phyloP scores from a whole-genome alignment of 2,113 vertebrate species.

The Opisthocomus hoazin region DNA sequence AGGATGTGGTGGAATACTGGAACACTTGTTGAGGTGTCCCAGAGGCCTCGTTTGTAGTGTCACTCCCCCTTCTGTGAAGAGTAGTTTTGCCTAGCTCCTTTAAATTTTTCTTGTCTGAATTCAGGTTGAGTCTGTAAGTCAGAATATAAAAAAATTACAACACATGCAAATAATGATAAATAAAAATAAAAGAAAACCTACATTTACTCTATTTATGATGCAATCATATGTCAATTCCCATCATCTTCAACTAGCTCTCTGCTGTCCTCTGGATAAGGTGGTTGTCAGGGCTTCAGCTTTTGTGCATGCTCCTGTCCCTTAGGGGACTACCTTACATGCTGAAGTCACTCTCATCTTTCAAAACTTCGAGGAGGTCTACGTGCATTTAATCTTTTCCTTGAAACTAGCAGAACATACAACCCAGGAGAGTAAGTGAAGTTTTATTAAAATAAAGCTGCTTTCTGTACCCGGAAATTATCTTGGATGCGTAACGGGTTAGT shows the following conservation, averaged over 20 bases:
- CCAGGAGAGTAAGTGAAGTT: not conserved
- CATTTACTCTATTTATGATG: not conserved
- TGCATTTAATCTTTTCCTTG: not conserved
- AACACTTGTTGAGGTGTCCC: not conserved
- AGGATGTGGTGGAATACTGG: not conserved
- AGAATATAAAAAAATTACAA: not conserved
- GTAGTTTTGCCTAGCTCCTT: not conserved
- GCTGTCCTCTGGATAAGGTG: not conserved
- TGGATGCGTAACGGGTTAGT: not conserved
- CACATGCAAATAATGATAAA: not conserved
- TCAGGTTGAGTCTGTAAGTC: not conserved
- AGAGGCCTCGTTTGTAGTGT: not conserved
- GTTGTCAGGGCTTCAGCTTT: not conserved
- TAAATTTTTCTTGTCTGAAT: not conserved
- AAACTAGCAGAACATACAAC: not conserved
- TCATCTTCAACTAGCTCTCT: not conserved
- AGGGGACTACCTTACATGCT: not conserved
- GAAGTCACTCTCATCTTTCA: not conserved
- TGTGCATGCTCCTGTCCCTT: not conserved
- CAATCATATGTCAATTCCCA: not conserved
- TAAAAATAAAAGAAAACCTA: not conserved
- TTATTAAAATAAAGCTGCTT: not conserved
- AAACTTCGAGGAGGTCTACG: not conserved
- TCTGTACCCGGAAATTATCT: not conserved
- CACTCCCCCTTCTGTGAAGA: not conserved